phyloP scores from a whole-genome alignment of 2,797 vertebrate species.

The Chrysocyon brachyurus region DNA sequence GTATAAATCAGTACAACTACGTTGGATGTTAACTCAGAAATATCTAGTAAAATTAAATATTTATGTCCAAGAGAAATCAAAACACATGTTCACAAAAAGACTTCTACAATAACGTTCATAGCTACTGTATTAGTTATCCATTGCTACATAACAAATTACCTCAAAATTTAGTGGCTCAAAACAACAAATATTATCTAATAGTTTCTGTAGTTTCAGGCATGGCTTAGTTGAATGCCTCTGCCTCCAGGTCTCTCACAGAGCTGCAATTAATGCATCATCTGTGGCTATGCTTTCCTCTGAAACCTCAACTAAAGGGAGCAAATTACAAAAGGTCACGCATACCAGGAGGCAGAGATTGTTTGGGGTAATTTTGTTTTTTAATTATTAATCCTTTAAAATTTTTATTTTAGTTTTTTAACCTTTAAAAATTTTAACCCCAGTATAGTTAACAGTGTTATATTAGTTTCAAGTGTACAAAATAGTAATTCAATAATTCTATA shows the following conservation, averaged over 20 bases:
- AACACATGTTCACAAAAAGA: background rate
- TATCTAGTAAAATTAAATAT: conserved; percentile 29
- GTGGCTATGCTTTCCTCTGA: background rate
- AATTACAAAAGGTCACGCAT: background rate
- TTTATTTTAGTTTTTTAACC: background rate
- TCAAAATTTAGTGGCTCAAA: background rate
- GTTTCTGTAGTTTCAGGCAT: background rate
- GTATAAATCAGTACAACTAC: background rate
- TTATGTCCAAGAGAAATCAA: background rate
- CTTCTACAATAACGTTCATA: background rate
- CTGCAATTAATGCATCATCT: background rate
- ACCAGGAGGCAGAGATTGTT: background rate
- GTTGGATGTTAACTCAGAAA: background rate
- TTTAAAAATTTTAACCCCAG: background rate
- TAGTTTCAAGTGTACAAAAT: background rate
- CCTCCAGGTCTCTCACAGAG: background rate
- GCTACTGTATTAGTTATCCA: background rate
- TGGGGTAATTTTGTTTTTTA: background rate
- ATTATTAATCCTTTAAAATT: background rate
- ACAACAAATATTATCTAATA: background rate
- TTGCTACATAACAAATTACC: background rate
- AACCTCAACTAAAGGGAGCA: background rate
- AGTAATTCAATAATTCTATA: background rate
- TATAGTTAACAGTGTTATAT: background rate
- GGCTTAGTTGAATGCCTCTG: background rate